phyloP scores from a whole-genome alignment of 2,113 vertebrate species.

The Poicephalus meyeri region DNA sequence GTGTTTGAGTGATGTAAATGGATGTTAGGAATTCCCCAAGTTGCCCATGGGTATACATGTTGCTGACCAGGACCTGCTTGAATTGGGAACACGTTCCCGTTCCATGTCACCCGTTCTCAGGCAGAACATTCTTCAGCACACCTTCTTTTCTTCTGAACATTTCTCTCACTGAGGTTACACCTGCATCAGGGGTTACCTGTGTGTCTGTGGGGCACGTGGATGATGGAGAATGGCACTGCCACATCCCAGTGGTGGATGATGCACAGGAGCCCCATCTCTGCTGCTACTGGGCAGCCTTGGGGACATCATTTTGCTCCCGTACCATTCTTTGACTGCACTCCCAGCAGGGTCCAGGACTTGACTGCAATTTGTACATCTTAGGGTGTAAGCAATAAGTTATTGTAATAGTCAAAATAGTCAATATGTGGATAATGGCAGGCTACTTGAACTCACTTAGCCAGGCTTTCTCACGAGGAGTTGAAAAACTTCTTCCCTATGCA shows the following conservation, averaged over 20 bases:
- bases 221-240: not conserved
- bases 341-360: not conserved
- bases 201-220: not conserved
- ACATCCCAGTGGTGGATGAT: fast-evolving
- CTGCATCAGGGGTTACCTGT: not conserved
- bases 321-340: not conserved
- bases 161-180: not conserved
- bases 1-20: not conserved
- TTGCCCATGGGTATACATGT: not conserved
- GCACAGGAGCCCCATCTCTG: not conserved
- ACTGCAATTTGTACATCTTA: not conserved
- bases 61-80: not conserved
- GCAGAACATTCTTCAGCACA: not conserved
- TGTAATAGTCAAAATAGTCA: not conserved
- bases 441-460: not conserved
- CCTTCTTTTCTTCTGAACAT: not conserved
- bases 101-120: not conserved
- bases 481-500: not conserved
- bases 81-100: not conserved
- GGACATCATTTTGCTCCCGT: not conserved
- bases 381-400: not conserved
- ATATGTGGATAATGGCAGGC: not conserved
- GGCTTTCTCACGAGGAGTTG: not conserved
- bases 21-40: not conserved
- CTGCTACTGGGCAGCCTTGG: not conserved